phyloP scores from a whole-genome alignment of 1,140 invertebrate species.

The Dendrolimus punctatus region DNA sequence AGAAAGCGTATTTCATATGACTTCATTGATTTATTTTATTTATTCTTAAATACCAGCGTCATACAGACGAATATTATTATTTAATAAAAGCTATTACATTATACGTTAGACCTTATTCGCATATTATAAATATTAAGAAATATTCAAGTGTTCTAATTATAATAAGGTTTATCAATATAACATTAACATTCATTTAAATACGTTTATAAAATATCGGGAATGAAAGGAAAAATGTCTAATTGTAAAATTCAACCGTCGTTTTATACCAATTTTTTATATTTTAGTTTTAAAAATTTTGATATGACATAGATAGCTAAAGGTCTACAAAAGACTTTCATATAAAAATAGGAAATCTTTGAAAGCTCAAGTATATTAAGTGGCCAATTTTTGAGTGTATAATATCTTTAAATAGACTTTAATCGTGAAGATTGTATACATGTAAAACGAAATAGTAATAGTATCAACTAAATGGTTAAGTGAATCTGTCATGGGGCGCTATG shows the following conservation, averaged over 20 bases:
- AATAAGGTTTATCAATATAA: conserved; percentile 1
- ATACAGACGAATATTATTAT: conserved; percentile 55
- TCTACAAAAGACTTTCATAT: conserved; percentile 59
- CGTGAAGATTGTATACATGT: background rate
- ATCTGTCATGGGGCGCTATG: conserved; percentile 37
- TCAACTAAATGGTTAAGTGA: conserved; percentile 11
- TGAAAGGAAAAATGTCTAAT: conserved; percentile 20
- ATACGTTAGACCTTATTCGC: conserved; percentile 53
- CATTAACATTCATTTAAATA: conserved; percentile 23
- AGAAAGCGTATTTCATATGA: conserved; percentile 56
- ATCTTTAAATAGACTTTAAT: conserved; percentile 4
- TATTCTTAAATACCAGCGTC: conserved; percentile 55
- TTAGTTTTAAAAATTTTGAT: conserved; percentile 56
- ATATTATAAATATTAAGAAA: conserved; percentile 49
- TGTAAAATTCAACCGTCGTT: conserved; percentile 6
- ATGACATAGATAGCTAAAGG: conserved; percentile 31
- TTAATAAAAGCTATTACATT: conserved; percentile 37
- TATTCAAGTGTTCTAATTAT: conserved; percentile 24
- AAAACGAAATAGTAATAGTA: too few relatives aligned
- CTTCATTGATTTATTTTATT: conserved; percentile 31
- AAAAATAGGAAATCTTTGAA: conserved; percentile 67
- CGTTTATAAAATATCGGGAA: conserved; percentile 26
- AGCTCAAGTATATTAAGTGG: conserved; percentile 64
- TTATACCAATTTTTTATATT: conserved; percentile 20
- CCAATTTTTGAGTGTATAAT: conserved; percentile 29